Evolutionary conservation across 2,888 invertebrate species (phyloP), one percentile per base, ranked within the genome.

Genomic region (Tridacna gigas): DNA sequence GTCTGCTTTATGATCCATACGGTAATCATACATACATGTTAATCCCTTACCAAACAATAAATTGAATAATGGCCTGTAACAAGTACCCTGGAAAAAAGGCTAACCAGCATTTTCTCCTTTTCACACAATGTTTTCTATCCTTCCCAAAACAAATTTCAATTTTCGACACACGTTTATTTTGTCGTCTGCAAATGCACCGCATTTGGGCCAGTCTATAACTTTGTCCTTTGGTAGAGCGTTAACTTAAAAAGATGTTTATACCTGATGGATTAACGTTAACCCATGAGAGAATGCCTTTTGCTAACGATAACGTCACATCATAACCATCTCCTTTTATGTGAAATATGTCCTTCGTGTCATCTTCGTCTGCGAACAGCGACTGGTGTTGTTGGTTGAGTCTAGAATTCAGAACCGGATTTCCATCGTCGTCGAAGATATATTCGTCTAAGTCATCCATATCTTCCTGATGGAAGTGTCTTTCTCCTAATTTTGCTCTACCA

Each of bases 241-340:
- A 37, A 37, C 2, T n/a, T n/a, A n/a, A n/a, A n/a, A n/a, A n/a
- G n/a, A n/a, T n/a, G n/a, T 37, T 37, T 37, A 47, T 81, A 86
- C 88, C 85, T 74, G 83, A 80, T 79, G 91, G 88, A 61, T 87
- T 90, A 83, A 91, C 91, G 47, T 89, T 86, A 22, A 76, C 86
- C 91, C 91, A 91, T 61, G 82, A 86, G 60, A 92, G 87, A 20
- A 76, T 84, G 22, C 89, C 90, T 25, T 84, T 82, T 28, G 87
- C 79, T 63, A 89, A 83, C 1, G 91, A 92, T 22, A 92, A 77
- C 15, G 89, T 89, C 51, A 92, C 92, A 83, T 93, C 93, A 84
- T 86, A 92, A 13, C 92, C 93, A 26, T 91, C 91, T 11, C 90
- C 90, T 79, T 90, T 89, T 13, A 92, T 89, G 77, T 92, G 91